These are phyloP conservation scores for Henricia sp. DNA, from an alignment of 53 echinoderm and acorn worm species.

Conservation along the genomic window DNA sequence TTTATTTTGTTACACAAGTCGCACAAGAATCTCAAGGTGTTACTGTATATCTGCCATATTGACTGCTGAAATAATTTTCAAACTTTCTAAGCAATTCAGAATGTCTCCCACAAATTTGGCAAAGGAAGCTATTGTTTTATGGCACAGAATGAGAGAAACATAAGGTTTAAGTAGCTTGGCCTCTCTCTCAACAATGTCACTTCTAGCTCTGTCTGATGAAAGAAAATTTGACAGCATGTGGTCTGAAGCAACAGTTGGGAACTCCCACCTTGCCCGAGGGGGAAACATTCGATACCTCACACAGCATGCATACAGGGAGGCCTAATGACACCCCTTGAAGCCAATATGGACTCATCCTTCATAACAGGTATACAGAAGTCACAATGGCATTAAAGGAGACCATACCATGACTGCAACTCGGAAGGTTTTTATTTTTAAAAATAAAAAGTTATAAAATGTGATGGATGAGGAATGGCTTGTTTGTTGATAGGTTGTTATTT, in stretches of 20 bases:
- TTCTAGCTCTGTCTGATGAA: conserved; percentile 2
- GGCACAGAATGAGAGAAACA: conserved; percentile 22
- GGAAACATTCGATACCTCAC: conserved; percentile 60
- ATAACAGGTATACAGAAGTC: no score
- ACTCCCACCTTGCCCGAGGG: conserved; percentile 61
- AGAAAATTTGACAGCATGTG: conserved; percentile 56
- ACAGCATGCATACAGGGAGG: conserved; percentile 44
- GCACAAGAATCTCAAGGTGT: no score
- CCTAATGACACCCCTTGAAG: conserved; percentile 55
- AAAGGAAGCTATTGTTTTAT: no score
- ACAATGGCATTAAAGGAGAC: no score
- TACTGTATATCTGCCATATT: no score
- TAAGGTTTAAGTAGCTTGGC: not conserved
- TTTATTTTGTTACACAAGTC: no score
- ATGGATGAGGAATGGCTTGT: no score
- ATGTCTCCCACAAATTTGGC: not conserved
- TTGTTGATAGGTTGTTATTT: no score
- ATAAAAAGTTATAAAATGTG: no score
- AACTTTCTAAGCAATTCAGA: not conserved
- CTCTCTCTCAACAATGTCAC: conserved; percentile 12
- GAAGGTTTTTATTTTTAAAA: no score
- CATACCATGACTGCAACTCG: no score
- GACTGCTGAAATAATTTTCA: no score
- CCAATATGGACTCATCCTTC: conserved; percentile 44
- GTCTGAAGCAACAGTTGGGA: conserved; percentile 60